Evolutionary conservation across 2,113 vertebrate species (phyloP), one percentile per base, ranked within the genome.

Genomic region (Rhizomys pruinosus): DNA sequence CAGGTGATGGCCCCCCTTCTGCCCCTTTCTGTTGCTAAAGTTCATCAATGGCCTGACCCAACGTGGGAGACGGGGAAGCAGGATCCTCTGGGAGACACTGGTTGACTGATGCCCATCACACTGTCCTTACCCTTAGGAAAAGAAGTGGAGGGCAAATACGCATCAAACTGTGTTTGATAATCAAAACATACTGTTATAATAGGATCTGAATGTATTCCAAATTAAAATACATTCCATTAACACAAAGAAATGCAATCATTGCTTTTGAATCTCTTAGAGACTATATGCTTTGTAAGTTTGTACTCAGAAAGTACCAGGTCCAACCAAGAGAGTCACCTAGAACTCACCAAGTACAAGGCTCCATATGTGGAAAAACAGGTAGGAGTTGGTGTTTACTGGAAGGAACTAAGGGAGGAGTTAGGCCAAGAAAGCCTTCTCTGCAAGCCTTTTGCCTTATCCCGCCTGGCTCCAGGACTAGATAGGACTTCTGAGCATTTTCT

Each of bases 251-350:
- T 52, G 42, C 9, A 82, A 87, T 69, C 23, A 25, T 86, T 64
- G 15, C 81, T 93, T 85, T 85, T 64, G 23, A 12, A 91, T 4
- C 52, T 92, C 37, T 64, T 73, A 44, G 82, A 92, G 25, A 72
- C 11, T 6, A 66, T 9, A 78, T 34, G 74, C 1, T 80, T 81
- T 57, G 19, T 6, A 89, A 10, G 29, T 69, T 44, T 68, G n/a
- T 25, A 47, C 66, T 47, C 42, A 16, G 23, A 88, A 90, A 63
- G 52, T 44, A 44, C 44, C 42, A 79, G 23, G 10, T 2, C 9
- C 61, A 57, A 68, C 17, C 34, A 20, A 79, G 78, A 87, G 76
- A 1, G 13, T 42, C 66, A 89, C 66, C 22, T 59, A 47, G 16
- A 90, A 68, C 71, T 44, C 71, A 22, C 80, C 61, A 76, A 29